A percentile compares a stretch with the other conserved stretches of the same genome.
These are phyloP conservation scores for Yponomeuta plumbellus DNA, from an alignment of 2,888 invertebrate genomes.

Conservation along the genomic window DNA sequence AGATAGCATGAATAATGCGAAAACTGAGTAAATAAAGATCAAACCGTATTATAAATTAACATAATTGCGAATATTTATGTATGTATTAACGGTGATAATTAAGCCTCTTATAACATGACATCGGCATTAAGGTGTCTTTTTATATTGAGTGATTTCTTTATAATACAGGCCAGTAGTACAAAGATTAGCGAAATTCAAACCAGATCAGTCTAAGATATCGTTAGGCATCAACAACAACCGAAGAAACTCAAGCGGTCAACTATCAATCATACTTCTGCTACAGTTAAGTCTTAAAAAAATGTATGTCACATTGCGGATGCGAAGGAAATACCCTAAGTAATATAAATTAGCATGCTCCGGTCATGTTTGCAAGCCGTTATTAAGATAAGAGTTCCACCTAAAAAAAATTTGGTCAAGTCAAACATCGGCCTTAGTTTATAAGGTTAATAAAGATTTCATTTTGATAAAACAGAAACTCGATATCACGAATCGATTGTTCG, in stretches of 20 bases:
- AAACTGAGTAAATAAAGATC: too few species aligned
- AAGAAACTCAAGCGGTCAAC: slow-evolving; percentile 60
- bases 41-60: too few species aligned
- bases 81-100: neutral
- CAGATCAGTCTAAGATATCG: slow-evolving; percentile 6
- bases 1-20: too few species aligned
- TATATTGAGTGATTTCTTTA: neutral
- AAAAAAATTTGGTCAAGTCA: slow-evolving; percentile 16
- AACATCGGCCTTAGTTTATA: neutral
- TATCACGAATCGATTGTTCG: neutral
- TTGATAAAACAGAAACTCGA: neutral
- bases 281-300: slow-evolving; percentile 70
- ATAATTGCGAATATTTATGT: neutral
- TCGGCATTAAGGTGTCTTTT: neutral
- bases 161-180: slow-evolving; percentile 11
- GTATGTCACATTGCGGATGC: slow-evolving; percentile 72
- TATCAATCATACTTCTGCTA: slow-evolving; percentile 74
- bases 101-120: neutral
- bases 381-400: slow-evolving; percentile 62
- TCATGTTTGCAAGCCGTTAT: slow-evolving; percentile 70
- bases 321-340: slow-evolving; percentile 64
- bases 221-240: slow-evolving; percentile 36
- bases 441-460: neutral
- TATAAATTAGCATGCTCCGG: slow-evolving; percentile 67
- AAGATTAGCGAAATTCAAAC: slow-evolving; percentile 10